Evolutionary conservation across 2,113 vertebrate species (phyloP).

Genomic region (Ia io): DNA sequence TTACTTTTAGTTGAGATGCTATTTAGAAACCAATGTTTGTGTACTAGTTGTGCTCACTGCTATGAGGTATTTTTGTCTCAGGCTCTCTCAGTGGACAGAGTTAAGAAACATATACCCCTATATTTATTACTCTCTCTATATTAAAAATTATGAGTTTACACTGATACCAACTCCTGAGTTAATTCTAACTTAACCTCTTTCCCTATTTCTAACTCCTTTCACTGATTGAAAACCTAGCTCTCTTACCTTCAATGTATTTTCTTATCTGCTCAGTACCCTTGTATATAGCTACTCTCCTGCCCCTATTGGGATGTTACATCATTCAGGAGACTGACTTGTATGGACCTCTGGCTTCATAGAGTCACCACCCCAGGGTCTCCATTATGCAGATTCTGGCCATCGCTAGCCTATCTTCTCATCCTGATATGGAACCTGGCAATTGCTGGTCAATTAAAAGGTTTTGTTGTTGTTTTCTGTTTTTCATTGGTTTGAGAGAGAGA

Average conservation of each 20-base stretch:
- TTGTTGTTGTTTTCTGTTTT: not conserved
- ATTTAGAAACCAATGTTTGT: not conserved
- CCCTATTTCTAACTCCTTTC: not conserved
- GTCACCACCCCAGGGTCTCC: not conserved
- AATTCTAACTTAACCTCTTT: not conserved
- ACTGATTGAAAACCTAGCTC: not conserved
- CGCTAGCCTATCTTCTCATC: not conserved
- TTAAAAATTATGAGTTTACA: not conserved
- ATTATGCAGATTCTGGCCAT: not conserved
- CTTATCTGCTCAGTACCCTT: not conserved
- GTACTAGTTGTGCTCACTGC: not conserved
- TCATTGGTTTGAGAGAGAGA: too few species aligned
- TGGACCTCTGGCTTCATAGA: not conserved
- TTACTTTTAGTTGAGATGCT: not conserved
- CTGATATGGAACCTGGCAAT: not conserved
- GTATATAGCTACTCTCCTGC: not conserved
- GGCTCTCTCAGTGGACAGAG: not conserved
- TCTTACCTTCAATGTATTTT: not conserved
- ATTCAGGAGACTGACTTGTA: not conserved
- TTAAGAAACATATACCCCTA: not conserved
- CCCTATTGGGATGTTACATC: not conserved
- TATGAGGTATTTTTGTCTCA: not conserved
- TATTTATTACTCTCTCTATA: not conserved
- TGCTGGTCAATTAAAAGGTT: constrained; percentile 11
- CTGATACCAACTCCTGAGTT: not conserved